Base-by-base conservation (phyloP, 1,140 invertebrate species). In the Hestina assimilis region DNA sequence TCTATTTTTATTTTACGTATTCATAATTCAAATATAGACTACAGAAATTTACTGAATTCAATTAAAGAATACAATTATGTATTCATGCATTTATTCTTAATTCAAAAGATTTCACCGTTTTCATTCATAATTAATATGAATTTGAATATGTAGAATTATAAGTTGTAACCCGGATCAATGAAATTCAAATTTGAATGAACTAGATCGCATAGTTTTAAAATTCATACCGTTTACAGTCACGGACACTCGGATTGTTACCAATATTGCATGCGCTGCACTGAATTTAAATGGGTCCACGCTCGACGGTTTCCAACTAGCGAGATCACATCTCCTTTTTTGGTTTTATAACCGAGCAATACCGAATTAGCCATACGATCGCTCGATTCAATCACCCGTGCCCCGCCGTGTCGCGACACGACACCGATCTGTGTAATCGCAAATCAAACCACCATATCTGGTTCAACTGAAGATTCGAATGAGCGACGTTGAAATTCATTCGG, bases 191-290 rank as follows among this genome's bases (percentile, higher is more conserved):
- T 64, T 56, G 52, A 64, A 63, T 55, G 50, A 56, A 66, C 57
- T 69, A 63, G 65, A 62, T 64, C 63, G 66, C 61, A 59, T 63
- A 65, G 62, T 75, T 80, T 77, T 80, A 74, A 83, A 79, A 80
- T 83, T 77, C 74, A 79, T 69, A 73, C 60, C 69, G 75, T 70
- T 68, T 55, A 63, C 63, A 61, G 66, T 57, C 62, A 64, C 59
- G 73, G 68, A 70, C 64, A 70, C 67, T 72, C 69, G 61, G 69
- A 67, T 76, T 77, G 79, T 79, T 74, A 79, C 77, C 70, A 72
- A 80, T 79, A 77, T 73, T 67, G 76, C 72, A 66, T 63, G 61
- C 56, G 66, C 57, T 53, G 69, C 67, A 67, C 62, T 75, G 78
- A 79, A 81, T 83, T 71, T 78, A 74, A 81, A 83, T 79, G 62